These are phyloP conservation scores for Scolopax rusticola DNA, from an alignment of 2,797 vertebrate genomes.

Conservation along the genomic window DNA sequence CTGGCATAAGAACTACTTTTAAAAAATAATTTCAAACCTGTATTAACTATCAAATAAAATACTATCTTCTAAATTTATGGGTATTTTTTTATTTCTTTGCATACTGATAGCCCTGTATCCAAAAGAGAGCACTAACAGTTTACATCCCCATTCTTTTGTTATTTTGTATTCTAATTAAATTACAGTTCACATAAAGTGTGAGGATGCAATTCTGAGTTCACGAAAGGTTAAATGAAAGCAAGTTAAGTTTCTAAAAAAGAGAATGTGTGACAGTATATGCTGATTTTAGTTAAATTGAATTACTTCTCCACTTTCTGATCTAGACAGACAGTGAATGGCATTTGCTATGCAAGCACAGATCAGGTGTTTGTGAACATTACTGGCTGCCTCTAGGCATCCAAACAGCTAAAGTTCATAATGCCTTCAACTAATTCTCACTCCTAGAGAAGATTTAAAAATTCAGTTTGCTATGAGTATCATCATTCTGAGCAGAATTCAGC, in stretches of 20 bases:
- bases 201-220: background rate
- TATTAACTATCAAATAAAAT: background rate
- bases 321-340: background rate
- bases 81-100: background rate
- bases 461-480: background rate
- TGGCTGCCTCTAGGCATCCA: background rate
- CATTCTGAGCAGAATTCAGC: background rate
- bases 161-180: background rate
- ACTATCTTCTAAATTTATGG: accelerated
- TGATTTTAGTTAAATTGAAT: background rate
- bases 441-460: background rate
- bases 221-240: background rate
- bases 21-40: background rate
- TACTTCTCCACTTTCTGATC: background rate
- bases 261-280: background rate
- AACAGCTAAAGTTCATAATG: background rate
- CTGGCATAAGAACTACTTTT: background rate
- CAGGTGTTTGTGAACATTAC: background rate
- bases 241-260: background rate
- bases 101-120: background rate
- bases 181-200: background rate
- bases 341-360: background rate
- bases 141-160: background rate
- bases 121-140: background rate
- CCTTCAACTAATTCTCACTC: background rate